These are phyloP conservation scores for Podargus strigoides DNA, from an alignment of 2,797 vertebrate genomes.

Conservation along the genomic window DNA sequence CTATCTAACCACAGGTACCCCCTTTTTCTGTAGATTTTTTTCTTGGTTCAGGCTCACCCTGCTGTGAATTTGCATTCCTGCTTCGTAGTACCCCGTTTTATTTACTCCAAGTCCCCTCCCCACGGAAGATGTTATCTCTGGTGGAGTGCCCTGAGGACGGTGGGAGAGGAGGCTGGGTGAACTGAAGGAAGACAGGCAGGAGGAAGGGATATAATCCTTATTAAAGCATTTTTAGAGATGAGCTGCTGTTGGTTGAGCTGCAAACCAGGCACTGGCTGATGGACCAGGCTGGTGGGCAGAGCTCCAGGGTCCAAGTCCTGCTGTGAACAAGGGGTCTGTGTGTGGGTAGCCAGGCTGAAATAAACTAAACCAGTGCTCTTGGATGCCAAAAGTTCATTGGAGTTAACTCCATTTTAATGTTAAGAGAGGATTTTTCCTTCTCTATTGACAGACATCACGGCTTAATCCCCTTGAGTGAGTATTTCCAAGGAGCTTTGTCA, in stretches of 20 bases:
- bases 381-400: neutral
- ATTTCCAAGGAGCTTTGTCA: neutral
- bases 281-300: neutral
- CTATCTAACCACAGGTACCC: neutral
- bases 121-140: neutral
- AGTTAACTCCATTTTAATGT: neutral
- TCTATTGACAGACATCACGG: neutral
- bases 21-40: neutral
- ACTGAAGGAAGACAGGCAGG: neutral
- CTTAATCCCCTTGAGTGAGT: neutral
- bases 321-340: neutral
- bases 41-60: neutral
- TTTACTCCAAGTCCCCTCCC: neutral
- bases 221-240: neutral
- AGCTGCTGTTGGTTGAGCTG: neutral
- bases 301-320: neutral
- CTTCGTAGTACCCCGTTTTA: neutral
- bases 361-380: neutral
- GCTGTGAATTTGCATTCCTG: neutral
- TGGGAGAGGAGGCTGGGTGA: neutral
- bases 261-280: neutral
- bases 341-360: too few relatives aligned
- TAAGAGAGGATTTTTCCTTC: neutral
- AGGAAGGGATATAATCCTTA: neutral
- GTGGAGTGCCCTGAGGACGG: neutral